Evolutionary conservation across 2,797 vertebrate genomes (phyloP).

Genomic region (Smutsia temminckii): DNA sequence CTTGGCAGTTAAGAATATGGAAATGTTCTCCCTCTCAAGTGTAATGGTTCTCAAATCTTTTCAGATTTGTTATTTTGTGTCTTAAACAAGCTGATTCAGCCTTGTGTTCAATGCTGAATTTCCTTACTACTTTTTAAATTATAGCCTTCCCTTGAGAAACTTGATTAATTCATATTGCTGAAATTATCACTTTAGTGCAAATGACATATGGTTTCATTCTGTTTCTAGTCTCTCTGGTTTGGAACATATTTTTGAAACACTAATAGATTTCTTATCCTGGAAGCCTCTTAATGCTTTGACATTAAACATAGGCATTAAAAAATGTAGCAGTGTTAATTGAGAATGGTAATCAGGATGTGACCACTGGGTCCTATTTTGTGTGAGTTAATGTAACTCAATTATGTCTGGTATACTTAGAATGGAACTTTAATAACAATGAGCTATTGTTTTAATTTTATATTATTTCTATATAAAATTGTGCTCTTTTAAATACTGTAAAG

Average conservation of each 20-base stretch:
- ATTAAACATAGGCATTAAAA: constrained; percentile 79
- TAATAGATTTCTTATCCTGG: constrained; percentile 78
- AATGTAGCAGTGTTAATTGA: constrained; percentile 76
- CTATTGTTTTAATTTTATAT: constrained; percentile 74
- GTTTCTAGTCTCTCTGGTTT: constrained; percentile 63
- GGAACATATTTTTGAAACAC: constrained; percentile 70
- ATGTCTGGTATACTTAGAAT: constrained; percentile 63
- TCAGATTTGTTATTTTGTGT: constrained; percentile 59
- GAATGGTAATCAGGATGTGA: constrained; percentile 80
- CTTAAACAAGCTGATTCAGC: constrained; percentile 58
- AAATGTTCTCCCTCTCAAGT: constrained; percentile 41
- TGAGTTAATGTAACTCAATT: constrained; percentile 76
- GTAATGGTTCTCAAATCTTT: neutral
- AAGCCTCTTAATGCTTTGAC: constrained; percentile 77
- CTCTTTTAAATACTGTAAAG: constrained; percentile 41
- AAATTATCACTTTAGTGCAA: constrained; percentile 75
- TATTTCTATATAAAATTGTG: constrained; percentile 59
- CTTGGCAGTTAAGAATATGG: neutral
- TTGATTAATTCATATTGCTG: constrained; percentile 77
- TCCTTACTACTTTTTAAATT: constrained; percentile 63
- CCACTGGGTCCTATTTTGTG: constrained; percentile 75
- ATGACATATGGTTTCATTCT: constrained; percentile 79
- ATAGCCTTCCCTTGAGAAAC: constrained; percentile 72
- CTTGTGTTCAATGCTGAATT: constrained; percentile 26
- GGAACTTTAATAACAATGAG: constrained; percentile 71